These are phyloP conservation scores for Drosophila tristis DNA, from an alignment of 1,140 invertebrate species.

Conservation along the genomic window DNA sequence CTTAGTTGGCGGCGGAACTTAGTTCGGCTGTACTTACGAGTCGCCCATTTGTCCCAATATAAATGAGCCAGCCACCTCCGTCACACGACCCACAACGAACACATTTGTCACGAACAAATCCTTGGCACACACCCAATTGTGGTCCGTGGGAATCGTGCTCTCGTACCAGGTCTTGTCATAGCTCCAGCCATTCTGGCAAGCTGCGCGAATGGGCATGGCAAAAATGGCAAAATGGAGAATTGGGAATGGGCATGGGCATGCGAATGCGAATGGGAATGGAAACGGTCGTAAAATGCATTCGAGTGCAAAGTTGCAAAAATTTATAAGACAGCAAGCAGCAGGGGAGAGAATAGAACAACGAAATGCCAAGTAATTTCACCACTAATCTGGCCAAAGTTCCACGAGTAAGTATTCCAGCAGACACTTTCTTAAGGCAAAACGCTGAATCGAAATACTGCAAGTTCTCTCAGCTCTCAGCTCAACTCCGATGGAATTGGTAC, in stretches of 20 bases:
- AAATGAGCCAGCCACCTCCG: constrained; percentile 85
- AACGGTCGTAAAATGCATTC: constrained; percentile 68
- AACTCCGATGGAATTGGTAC: too few relatives aligned
- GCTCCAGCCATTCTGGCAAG: constrained; percentile 85
- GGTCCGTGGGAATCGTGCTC: constrained; percentile 84
- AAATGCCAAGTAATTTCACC: constrained; percentile 42
- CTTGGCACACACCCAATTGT: constrained; percentile 86
- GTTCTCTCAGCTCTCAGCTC: too few relatives aligned
- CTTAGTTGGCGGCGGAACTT: constrained; percentile 47
- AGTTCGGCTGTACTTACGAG: constrained; percentile 82
- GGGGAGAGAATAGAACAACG: neutral
- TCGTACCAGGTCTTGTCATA: constrained; percentile 85
- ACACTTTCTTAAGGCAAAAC: constrained; percentile 9
- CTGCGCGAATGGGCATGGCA: constrained; percentile 47
- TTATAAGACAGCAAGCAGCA: constrained; percentile 40
- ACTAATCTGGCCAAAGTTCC: constrained; percentile 38
- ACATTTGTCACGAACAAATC: constrained; percentile 85
- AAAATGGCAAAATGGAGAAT: constrained; percentile 21
- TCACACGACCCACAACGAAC: constrained; percentile 85
- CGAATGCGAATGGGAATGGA: constrained; percentile 10
- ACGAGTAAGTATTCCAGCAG: constrained; percentile 15
- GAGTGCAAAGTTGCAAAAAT: constrained; percentile 77
- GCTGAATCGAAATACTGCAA: too few relatives aligned
- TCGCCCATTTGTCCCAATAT: constrained; percentile 86
- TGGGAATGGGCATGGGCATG: neutral